A percentile compares a stretch with the other conserved stretches of the same genome.
These are phyloP conservation scores for Camponotus fellah DNA, from an alignment of 2,888 invertebrate genomes.

Conservation along the genomic window DNA sequence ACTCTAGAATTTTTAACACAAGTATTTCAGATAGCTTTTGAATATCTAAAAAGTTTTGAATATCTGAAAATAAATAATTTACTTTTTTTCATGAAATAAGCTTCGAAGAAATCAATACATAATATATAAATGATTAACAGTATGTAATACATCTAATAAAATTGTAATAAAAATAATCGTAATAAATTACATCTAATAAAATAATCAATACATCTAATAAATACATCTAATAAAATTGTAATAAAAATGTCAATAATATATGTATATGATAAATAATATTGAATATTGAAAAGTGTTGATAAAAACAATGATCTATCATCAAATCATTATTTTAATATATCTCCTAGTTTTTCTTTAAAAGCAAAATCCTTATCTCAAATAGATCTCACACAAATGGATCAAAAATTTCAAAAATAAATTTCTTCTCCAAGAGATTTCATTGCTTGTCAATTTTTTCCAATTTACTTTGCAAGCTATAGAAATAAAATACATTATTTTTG, in stretches of 20 bases:
- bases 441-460: background rate
- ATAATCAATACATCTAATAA: background rate
- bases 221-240: no score
- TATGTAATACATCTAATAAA: background rate
- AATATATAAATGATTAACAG: background rate
- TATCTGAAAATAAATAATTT: background rate
- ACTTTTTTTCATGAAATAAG: background rate
- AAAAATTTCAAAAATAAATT: background rate
- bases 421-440: background rate
- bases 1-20: background rate
- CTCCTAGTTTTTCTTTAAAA: background rate
- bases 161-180: background rate
- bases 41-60: background rate
- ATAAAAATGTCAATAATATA: background rate
- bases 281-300: background rate
- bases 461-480: background rate
- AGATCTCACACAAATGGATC: background rate
- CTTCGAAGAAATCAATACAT: background rate
- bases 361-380: background rate
- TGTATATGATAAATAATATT: background rate
- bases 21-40: background rate
- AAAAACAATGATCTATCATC: background rate
- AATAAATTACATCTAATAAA: background rate
- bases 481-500: constrained; percentile 24
- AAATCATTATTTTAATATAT: background rate